A percentile compares a stretch with the other conserved stretches of the same genome.
These are phyloP conservation scores for Cyrtonyx montezumae DNA, from an alignment of 2,113 vertebrate genomes.

Conservation along the genomic window DNA sequence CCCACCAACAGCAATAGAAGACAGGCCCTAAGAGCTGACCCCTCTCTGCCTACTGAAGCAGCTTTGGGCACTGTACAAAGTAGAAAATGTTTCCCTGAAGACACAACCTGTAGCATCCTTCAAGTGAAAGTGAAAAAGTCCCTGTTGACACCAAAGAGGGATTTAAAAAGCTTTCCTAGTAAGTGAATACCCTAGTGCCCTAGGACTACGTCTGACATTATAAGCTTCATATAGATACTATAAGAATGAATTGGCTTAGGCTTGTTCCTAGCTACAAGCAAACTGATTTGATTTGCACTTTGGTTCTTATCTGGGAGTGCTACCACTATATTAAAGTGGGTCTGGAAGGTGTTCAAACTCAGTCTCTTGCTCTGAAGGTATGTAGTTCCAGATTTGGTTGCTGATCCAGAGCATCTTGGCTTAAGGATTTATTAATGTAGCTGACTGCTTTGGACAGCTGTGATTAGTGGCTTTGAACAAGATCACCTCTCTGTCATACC, in stretches of 20 bases:
- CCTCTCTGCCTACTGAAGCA: neutral
- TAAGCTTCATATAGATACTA: neutral
- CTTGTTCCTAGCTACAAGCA: neutral
- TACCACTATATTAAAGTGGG: neutral
- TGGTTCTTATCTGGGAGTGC: fast-evolving
- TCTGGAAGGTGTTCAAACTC: neutral
- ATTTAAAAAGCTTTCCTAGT: neutral
- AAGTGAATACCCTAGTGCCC: neutral
- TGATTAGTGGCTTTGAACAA: conserved; percentile 26
- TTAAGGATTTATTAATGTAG: neutral
- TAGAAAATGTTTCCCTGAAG: neutral
- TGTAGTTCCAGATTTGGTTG: neutral
- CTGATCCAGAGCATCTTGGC: neutral
- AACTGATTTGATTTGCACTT: neutral
- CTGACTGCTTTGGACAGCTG: conserved; percentile 33
- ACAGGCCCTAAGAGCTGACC: neutral
- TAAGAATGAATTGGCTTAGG: neutral
- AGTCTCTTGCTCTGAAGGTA: neutral
- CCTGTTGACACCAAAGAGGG: neutral
- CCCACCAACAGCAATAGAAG: neutral
- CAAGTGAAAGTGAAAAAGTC: neutral
- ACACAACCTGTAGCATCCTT: neutral
- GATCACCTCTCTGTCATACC: neutral
- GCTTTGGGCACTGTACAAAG: neutral
- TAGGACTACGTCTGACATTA: neutral